phyloP scores from a whole-genome alignment of 2,888 invertebrate genomes.

The Smittia aterrima region DNA sequence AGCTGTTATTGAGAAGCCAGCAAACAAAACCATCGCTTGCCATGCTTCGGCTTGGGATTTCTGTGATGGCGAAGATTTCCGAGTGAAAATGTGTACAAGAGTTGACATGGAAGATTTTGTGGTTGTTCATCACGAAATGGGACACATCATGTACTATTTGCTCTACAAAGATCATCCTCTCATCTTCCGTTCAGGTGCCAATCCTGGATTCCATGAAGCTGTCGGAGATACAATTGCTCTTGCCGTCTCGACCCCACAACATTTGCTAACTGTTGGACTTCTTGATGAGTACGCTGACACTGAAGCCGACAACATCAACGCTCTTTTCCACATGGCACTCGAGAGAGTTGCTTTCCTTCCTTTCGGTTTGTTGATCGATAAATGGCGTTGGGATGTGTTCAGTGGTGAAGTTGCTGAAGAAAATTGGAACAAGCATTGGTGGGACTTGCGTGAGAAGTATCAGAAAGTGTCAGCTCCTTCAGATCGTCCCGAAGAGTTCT shows the following conservation, averaged over 20 bases:
- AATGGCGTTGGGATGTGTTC: slow-evolving; percentile 62
- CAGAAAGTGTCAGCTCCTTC: slow-evolving; percentile 55
- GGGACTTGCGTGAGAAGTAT: slow-evolving; percentile 51
- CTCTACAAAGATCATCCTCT: slow-evolving; percentile 70
- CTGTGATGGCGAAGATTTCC: slow-evolving; percentile 56
- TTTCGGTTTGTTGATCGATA: slow-evolving; percentile 59
- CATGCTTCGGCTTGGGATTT: slow-evolving; percentile 59
- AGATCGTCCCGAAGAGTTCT: slow-evolving; percentile 51
- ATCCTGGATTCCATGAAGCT: slow-evolving; percentile 59
- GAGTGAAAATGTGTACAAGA: slow-evolving; percentile 44
- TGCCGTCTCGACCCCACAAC: slow-evolving; percentile 52
- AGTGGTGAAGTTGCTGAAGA: slow-evolving; percentile 51
- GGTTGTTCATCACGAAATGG: slow-evolving; percentile 61
- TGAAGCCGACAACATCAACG: slow-evolving; percentile 53
- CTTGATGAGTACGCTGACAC: slow-evolving; percentile 44
- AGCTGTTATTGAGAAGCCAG: slow-evolving; percentile 58
- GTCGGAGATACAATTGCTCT: slow-evolving; percentile 56
- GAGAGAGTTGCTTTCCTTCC: slow-evolving; percentile 59
- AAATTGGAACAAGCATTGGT: slow-evolving; percentile 56
- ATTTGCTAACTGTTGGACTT: slow-evolving; percentile 47
- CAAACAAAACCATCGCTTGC: slow-evolving; percentile 57
- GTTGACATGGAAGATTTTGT: slow-evolving; percentile 43
- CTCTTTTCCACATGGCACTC: slow-evolving; percentile 55
- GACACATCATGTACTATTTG: slow-evolving; percentile 73
- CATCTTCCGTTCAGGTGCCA: slow-evolving; percentile 67